Evolutionary conservation across 2,797 vertebrate genomes (phyloP).

Genomic region (Perodicticus potto): DNA sequence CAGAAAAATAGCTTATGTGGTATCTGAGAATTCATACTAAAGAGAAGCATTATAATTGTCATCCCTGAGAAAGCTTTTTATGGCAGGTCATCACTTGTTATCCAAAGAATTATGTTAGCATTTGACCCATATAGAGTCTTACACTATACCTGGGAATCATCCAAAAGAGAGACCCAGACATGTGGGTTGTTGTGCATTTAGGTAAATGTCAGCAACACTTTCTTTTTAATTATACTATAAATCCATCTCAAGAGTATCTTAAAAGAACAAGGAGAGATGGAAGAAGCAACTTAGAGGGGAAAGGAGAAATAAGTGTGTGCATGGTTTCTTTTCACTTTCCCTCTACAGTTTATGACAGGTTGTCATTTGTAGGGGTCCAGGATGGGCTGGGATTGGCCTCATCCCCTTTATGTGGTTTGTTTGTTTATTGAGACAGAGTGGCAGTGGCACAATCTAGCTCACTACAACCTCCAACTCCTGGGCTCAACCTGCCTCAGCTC

Average conservation of each 20-base stretch:
- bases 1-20: slow-evolving; percentile 2
- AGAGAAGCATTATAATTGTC: neutral
- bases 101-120: slow-evolving; percentile 26
- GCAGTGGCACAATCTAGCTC: too few relatives aligned
- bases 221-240: neutral
- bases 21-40: slow-evolving; percentile 17
- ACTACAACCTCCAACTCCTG: too few relatives aligned
- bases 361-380: neutral
- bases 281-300: neutral
- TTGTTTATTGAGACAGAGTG: too few relatives aligned
- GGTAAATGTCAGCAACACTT: neutral
- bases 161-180: neutral
- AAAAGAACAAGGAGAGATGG: neutral
- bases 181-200: neutral
- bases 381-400: neutral
- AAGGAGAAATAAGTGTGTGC: neutral
- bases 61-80: neutral
- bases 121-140: neutral
- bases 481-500: too few relatives aligned
- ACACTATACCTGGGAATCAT: neutral
- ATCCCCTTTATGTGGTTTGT: neutral
- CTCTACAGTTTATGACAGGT: neutral
- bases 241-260: slow-evolving; percentile 18
- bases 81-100: neutral
- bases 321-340: neutral